A percentile compares a stretch with the other conserved stretches of the same genome.
Evolutionary conservation across 2,888 invertebrate genomes (phyloP).

Genomic region (Limnephilus auricula): DNA sequence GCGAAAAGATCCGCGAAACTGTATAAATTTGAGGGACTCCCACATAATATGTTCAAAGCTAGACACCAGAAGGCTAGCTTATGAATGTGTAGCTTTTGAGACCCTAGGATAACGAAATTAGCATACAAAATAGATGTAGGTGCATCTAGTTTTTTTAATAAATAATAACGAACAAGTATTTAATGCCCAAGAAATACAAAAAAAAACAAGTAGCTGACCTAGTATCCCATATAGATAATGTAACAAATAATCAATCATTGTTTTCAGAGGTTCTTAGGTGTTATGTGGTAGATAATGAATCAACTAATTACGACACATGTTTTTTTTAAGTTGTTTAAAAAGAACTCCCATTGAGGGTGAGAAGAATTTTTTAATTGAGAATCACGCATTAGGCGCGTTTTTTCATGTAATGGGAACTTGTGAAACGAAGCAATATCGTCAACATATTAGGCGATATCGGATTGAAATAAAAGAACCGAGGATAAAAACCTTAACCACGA

Average conservation of each 20-base stretch:
- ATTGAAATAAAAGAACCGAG: neutral
- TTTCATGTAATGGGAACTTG: neutral
- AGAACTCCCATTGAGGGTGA: neutral
- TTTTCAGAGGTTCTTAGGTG: neutral
- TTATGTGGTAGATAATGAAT: neutral
- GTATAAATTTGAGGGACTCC: no score
- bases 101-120: neutral
- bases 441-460: neutral
- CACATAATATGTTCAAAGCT: no score
- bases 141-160: no score
- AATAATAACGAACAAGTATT: no score
- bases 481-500: neutral
- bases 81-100: neutral
- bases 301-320: neutral
- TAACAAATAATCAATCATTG: no score
- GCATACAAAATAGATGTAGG: neutral
- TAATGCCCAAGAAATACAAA: no score
- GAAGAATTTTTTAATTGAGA: neutral
- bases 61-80: no score
- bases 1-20: no score
- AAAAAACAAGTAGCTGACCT: neutral
- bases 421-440: slow-evolving; percentile 10
- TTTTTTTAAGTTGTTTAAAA: neutral
- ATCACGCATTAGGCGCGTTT: neutral
- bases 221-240: neutral